Evolutionary conservation across 92 coral and sea anemone genomes (phyloP).

Genomic region (Scolanthus callimorphus): DNA sequence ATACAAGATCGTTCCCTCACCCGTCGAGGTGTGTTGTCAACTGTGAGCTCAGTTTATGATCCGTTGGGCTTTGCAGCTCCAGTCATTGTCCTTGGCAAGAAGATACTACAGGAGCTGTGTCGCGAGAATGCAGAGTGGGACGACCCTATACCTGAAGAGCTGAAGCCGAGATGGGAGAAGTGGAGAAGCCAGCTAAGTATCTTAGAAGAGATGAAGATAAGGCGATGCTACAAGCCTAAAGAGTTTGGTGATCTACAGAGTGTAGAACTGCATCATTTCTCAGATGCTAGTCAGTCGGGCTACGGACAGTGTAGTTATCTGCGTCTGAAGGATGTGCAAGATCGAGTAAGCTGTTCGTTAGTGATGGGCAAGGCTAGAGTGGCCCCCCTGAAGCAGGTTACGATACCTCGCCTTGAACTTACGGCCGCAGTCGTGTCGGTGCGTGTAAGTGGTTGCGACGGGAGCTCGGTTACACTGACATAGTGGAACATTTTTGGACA

Average conservation of each 20-base stretch:
- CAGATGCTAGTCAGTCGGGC: not conserved
- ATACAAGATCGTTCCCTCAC: not conserved
- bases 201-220: not conserved
- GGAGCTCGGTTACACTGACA: conserved; percentile 8
- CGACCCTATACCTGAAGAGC: not conserved
- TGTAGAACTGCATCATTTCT: not conserved
- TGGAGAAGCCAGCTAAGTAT: not conserved
- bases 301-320: not conserved
- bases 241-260: not conserved
- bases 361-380: not conserved
- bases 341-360: not conserved
- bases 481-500: not conserved
- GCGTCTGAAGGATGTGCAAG: not conserved
- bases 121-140: not conserved
- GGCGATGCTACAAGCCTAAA: not conserved
- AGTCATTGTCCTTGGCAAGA: conserved; percentile 9
- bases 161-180: not conserved
- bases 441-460: conserved; percentile 1
- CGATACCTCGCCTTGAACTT: conserved; percentile 16
- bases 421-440: conserved; percentile 6
- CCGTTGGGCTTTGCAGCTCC: conserved; percentile 33
- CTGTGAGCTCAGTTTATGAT: conserved; percentile 23
- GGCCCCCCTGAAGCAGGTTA: not conserved
- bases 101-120: conserved; percentile 3
- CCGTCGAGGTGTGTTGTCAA: conserved; percentile 34